Evolutionary conservation across 2,888 invertebrate genomes (phyloP).

Genomic region (Mechanitis mazaeus): DNA sequence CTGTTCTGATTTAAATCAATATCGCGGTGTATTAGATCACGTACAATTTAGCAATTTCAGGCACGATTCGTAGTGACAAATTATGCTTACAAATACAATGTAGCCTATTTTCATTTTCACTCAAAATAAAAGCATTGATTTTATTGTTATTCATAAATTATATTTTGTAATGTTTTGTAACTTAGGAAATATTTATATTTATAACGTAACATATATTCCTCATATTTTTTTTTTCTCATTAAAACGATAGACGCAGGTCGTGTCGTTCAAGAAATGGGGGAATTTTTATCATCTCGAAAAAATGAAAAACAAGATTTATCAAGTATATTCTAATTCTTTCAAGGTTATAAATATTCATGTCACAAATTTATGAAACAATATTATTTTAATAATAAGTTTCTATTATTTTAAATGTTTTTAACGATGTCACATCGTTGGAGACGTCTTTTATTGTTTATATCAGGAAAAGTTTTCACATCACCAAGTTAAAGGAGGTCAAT

Average conservation of each 20-base stretch:
- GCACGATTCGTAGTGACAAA: conserved; percentile 25
- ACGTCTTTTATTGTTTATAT: conserved; percentile 7
- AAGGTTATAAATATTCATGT: no score
- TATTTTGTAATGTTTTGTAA: conserved; percentile 6
- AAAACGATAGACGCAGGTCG: no score
- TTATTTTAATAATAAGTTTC: no score
- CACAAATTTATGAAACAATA: no score
- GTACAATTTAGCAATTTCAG: conserved; percentile 20
- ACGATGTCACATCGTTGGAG: background rate
- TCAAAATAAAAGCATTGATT: conserved; percentile 13
- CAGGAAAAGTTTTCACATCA: conserved; percentile 20
- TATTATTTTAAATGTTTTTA: background rate
- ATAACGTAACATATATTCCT: no score
- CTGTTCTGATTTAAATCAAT: conserved; percentile 23
- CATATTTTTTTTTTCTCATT: no score
- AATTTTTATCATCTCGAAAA: background rate
- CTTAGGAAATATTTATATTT: background rate
- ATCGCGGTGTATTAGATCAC: conserved; percentile 25
- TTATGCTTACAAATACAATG: conserved; percentile 20
- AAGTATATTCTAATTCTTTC: no score
- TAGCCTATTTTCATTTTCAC: conserved; percentile 21
- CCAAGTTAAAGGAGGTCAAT: conserved; percentile 24
- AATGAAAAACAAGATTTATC: no score
- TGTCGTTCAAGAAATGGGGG: no score
- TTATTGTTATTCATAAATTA: conserved; percentile 3